Base-by-base conservation (phyloP, 2,797 vertebrate species). In the Mus minutoides region DNA sequence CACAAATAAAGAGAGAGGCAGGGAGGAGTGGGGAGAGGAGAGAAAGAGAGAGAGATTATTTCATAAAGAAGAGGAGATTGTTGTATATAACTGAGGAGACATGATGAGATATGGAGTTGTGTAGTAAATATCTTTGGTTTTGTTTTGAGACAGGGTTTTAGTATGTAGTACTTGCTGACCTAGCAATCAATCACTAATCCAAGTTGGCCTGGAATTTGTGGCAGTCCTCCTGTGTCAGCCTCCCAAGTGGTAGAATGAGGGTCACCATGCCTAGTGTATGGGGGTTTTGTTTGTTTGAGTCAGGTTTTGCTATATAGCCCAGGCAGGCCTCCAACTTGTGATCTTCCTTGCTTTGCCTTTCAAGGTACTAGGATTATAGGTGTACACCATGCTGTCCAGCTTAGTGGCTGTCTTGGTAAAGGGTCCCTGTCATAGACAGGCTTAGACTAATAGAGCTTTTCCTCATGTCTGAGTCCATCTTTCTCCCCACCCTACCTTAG, bases 401-500 rank as follows among this genome's bases (percentile, higher is more conserved):
- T 52, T 90, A 26, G 14, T 80, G 46, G 89, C 90, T 69, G 0
- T 80, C 73, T 82, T 85, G 90, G 67, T 83, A 22, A 17, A 94
- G 67, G 75, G 54, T 40, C 37, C 62, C 37, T 69, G 1, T 7
- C 11, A 26, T 83, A 56, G 73, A 64, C 58, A 75, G 37, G 31
- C 24, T 52, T 40, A 54, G 49, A n/a, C 77, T 73, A 80, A 71
- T 80, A 93, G 71, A 95, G 54, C 60, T 77, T 79, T 87, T 88
- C 79, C 67, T 89, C 54, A 37, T 64, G 6, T 58, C 75, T 29
- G 31, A 91, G 58, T 34, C 77, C 75, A n/a, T 93, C 87, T 62
- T 86, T 71, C 29, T 84, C 43, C 54, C 62, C 13, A 79, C 19
- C 16, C 43, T 3, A 14, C n/a, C 37, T 73, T 37, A 58, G 60